Conservation (phyloP, 2,797 vertebrate genomes). For the Smutsia temminckii region DNA sequence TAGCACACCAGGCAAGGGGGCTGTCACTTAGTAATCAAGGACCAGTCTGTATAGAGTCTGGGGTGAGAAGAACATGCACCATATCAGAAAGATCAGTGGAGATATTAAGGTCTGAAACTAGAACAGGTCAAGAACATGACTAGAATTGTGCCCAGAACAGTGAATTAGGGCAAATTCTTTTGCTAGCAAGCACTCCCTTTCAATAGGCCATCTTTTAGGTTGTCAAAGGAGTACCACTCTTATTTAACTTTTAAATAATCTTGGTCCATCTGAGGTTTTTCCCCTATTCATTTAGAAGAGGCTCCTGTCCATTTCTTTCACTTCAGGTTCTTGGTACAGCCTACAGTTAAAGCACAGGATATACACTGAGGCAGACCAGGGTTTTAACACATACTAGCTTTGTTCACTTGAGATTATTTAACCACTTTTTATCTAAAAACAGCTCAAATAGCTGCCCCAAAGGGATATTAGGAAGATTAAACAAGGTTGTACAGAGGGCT, state of each 20-base stretch:
- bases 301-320: neutral
- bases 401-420: neutral
- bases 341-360: neutral
- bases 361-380: neutral
- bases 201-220: neutral
- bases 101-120: neutral
- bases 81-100: neutral
- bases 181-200: neutral
- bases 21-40: neutral
- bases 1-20: neutral
- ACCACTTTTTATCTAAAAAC: neutral
- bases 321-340: neutral
- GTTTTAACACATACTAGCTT: neutral
- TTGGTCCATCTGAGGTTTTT: neutral
- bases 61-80: neutral
- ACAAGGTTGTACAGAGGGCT: neutral
- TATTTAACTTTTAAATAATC: neutral
- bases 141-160: neutral
- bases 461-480: neutral
- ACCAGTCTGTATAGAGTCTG: neutral
- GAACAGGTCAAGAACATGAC: rapidly evolving
- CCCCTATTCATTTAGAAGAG: neutral
- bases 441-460: neutral
- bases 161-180: neutral
- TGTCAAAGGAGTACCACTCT: neutral